Evolutionary conservation across 2,888 invertebrate genomes (phyloP), one percentile per base, ranked within the genome.

Genomic region (Liopterus haemorrhoidalis): DNA sequence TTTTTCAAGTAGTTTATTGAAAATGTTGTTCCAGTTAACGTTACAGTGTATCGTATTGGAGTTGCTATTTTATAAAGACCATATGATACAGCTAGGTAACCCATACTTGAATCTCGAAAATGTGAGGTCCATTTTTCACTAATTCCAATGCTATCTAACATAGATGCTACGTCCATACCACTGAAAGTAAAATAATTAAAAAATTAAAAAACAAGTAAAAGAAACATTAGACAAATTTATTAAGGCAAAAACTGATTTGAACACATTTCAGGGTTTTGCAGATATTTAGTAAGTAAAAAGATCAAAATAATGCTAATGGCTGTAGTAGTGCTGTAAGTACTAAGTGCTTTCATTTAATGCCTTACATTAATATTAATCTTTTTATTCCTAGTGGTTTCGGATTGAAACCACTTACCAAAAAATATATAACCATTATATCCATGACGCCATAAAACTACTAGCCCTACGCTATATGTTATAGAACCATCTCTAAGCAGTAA

Each of bases 11-110:
- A 85, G 58, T 79, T 88, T 46, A 94, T 92, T 5, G 86, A 80
- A 61, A 85, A 67, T 12, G 92, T 92, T 14, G 94, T 92, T 32
- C 89, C 88, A 55, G 87, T 90, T 62, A 95, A 65, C 36, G 95
- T 96, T 1, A 93, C 83, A n/a, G 91, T 84, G 68, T 95, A 96
- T 55, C 96, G 74, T 9, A 87, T 67, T 2, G 96, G 96, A 5
- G 94, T 90, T 19, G 82, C 82, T 54, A 97, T 73, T 73, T 99
- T 99, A 68, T 96, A 99, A 57, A 95, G 74, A 28, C 92, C 84
- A 69, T 93, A 90, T 0, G 94, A 79, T 24, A 95, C 73, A 5
- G 96, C 96, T 62, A 89, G 70, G 65, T 91, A 85, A 8, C 97
- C 96, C 65, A 93, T 85, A 56, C 75, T 78, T 0, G 91, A 88